These are phyloP conservation scores for Pluvianellus socialis DNA, from an alignment of 2,113 vertebrate species.

Conservation along the genomic window DNA sequence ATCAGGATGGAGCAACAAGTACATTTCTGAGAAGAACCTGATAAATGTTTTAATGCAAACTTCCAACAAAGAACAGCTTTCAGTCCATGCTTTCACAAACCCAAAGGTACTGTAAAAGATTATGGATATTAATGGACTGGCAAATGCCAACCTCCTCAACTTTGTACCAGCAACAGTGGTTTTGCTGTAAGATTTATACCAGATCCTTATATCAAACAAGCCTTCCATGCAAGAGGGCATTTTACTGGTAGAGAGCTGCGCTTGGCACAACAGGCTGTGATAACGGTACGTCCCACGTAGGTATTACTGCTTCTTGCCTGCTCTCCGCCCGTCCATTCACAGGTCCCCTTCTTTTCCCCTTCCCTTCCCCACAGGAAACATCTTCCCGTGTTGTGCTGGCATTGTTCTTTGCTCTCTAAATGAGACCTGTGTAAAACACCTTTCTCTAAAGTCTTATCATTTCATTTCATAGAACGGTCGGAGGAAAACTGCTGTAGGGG, in stretches of 20 bases:
- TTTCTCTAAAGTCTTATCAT: neutral
- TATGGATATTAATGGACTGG: neutral
- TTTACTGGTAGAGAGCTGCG: neutral
- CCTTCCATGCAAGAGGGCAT: neutral
- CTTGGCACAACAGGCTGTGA: neutral
- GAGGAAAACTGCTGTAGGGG: neutral
- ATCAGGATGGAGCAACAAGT: neutral
- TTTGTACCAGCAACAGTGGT: neutral
- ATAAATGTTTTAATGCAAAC: neutral
- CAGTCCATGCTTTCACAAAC: neutral
- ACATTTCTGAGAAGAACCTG: neutral
- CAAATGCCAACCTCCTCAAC: fast-evolving
- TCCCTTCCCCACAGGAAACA: neutral
- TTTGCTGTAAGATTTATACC: neutral
- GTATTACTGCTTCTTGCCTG: neutral
- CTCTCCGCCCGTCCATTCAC: neutral
- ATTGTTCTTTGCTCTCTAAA: neutral
- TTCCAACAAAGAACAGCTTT: neutral
- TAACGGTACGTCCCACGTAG: fast-evolving
- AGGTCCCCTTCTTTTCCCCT: neutral
- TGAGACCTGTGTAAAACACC: neutral
- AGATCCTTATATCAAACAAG: neutral
- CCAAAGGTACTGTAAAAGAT: neutral
- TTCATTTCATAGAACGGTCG: neutral
- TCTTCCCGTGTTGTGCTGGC: neutral